Evolutionary conservation across 2,797 vertebrate genomes (phyloP).

Genomic region (Molossus molossus): DNA sequence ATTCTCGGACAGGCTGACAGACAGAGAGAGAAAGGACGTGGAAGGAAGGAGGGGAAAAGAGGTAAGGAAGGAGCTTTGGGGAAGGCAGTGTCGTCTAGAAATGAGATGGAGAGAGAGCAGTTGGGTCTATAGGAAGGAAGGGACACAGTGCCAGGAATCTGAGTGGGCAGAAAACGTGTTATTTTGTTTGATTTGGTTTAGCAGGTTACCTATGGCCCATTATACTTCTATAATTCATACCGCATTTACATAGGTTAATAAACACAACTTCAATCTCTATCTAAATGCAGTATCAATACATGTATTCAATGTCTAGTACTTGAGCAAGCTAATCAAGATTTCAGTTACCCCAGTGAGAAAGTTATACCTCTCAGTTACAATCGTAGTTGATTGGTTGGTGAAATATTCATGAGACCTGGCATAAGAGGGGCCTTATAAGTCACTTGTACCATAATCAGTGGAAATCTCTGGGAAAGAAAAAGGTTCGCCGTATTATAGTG

Average conservation of each 20-base stretch:
- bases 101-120: background rate
- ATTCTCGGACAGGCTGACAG: background rate
- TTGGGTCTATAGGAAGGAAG: background rate
- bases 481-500: constrained; percentile 52
- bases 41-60: background rate
- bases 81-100: background rate
- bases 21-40: background rate
- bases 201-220: background rate
- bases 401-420: constrained; percentile 80
- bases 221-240: constrained; percentile 39
- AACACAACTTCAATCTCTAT: constrained; percentile 23
- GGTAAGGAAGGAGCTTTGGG: constrained; percentile 30
- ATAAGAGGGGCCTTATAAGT: constrained; percentile 77
- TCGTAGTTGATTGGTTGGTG: constrained; percentile 77
- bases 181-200: constrained; percentile 59
- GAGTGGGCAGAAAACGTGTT: background rate
- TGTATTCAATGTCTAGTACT: constrained; percentile 70
- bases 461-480: constrained; percentile 76
- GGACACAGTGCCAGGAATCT: background rate
- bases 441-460: constrained; percentile 75
- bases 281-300: constrained; percentile 59
- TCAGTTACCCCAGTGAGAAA: constrained; percentile 77
- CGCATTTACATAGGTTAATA: constrained; percentile 72
- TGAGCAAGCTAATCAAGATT: constrained; percentile 78
- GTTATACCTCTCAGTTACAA: constrained; percentile 67